Conservation (phyloP, 1,140 invertebrate species). For the Armadillidium nasatum region DNA sequence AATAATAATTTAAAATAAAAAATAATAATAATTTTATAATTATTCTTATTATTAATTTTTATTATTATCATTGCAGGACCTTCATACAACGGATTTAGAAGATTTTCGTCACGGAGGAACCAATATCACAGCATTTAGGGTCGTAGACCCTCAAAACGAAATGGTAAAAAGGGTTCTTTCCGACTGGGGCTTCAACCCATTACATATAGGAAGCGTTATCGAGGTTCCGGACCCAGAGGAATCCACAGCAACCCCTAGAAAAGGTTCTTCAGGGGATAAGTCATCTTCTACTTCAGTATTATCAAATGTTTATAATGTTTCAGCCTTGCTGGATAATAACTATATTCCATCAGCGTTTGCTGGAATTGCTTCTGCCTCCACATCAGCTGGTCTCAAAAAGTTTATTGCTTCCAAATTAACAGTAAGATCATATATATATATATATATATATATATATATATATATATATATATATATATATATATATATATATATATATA, state of each 20-base stretch:
- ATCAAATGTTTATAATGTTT: background rate
- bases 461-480: too few species aligned
- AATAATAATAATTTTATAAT: too few species aligned
- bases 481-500: background rate
- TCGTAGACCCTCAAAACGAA: conserved; percentile 68
- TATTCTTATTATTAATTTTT: too few species aligned
- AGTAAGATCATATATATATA: too few species aligned
- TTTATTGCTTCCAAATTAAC: background rate
- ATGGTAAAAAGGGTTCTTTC: conserved; percentile 35
- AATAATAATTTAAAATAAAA: too few species aligned
- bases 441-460: too few species aligned
- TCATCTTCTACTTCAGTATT: background rate
- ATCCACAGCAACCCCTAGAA: background rate
- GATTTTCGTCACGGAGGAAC: conserved; percentile 91
- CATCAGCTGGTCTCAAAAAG: background rate
- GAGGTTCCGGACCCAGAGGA: background rate
- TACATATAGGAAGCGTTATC: background rate
- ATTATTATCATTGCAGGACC: conserved; percentile 60
- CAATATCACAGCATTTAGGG: conserved; percentile 82
- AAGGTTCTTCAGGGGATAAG: background rate
- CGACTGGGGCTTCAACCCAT: conserved; percentile 37
- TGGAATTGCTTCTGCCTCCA: background rate
- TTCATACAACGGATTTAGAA: conserved; percentile 82
- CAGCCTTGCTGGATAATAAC: too few species aligned
- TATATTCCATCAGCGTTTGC: background rate